Evolutionary conservation across 2,888 invertebrate genomes (phyloP).

Genomic region (Epistrophe eligans): DNA sequence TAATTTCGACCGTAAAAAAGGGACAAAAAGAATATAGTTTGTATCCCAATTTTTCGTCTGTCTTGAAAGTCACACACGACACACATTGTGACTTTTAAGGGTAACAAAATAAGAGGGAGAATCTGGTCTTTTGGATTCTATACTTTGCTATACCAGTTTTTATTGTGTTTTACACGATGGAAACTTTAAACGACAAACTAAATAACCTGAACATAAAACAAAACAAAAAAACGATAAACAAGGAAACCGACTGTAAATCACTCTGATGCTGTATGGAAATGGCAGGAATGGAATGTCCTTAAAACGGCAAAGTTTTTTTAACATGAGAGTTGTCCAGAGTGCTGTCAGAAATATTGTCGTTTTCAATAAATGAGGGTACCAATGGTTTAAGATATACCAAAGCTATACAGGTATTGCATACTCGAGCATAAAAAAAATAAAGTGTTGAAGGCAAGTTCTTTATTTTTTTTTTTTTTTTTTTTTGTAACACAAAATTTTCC

Average conservation of each 20-base stretch:
- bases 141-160: neutral
- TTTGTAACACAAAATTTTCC: neutral
- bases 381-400: neutral
- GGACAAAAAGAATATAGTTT: neutral
- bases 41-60: neutral
- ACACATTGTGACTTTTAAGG: neutral
- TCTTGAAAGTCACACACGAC: neutral
- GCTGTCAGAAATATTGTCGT: slow-evolving; percentile 1
- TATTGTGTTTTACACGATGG: neutral
- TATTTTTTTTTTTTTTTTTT: neutral
- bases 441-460: neutral
- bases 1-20: neutral
- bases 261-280: slow-evolving; percentile 3
- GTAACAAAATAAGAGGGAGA: neutral
- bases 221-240: slow-evolving; percentile 8
- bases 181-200: neutral
- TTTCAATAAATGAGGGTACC: neutral
- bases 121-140: neutral
- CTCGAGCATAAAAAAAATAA: neutral
- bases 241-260: slow-evolving; percentile 21
- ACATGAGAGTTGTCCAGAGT: neutral
- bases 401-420: neutral
- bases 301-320: neutral
- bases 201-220: neutral
- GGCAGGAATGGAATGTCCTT: neutral